Conservation (phyloP, 2,888 invertebrate species). For the Branchipolynoe longqiensis region DNA sequence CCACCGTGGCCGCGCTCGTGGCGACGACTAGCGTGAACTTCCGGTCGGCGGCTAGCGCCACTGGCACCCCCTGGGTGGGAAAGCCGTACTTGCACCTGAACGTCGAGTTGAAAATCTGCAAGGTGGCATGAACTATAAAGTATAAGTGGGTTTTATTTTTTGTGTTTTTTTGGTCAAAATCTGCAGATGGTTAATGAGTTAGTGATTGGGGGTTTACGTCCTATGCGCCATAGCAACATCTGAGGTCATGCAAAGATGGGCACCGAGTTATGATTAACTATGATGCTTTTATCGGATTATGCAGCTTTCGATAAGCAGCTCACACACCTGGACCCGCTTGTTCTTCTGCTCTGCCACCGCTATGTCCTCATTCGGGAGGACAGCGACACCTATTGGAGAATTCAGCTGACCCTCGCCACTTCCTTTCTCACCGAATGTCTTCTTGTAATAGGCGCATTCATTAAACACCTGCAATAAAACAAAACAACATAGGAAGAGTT, state of each 20-base stretch:
- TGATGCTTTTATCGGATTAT: too few relatives aligned
- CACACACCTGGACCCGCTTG: conserved; percentile 69
- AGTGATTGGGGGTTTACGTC: too few relatives aligned
- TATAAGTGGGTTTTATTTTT: too few relatives aligned
- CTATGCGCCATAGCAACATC: too few relatives aligned
- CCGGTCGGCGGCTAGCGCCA: conserved; percentile 72
- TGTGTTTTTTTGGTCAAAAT: too few relatives aligned
- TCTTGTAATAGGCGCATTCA: conserved; percentile 51
- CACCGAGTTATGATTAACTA: too few relatives aligned
- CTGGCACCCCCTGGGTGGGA: conserved; percentile 71
- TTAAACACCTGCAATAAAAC: conserved; percentile 54
- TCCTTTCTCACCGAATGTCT: conserved; percentile 73
- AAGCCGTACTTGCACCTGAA: conserved; percentile 73
- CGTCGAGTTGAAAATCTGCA: conserved; percentile 60
- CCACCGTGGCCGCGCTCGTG: conserved; percentile 70
- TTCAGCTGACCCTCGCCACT: conserved; percentile 73
- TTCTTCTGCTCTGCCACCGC: conserved; percentile 79
- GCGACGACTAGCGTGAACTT: conserved; percentile 74
- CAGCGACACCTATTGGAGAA: conserved; percentile 75
- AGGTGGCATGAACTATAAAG: too few relatives aligned
- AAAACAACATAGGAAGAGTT: too few relatives aligned
- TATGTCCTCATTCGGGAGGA: conserved; percentile 76
- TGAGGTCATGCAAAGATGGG: too few relatives aligned
- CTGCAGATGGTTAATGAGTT: too few relatives aligned
- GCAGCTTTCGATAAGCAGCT: background rate